phyloP scores from a whole-genome alignment of 1,140 invertebrate species.

The Brachionus manjavacas region DNA sequence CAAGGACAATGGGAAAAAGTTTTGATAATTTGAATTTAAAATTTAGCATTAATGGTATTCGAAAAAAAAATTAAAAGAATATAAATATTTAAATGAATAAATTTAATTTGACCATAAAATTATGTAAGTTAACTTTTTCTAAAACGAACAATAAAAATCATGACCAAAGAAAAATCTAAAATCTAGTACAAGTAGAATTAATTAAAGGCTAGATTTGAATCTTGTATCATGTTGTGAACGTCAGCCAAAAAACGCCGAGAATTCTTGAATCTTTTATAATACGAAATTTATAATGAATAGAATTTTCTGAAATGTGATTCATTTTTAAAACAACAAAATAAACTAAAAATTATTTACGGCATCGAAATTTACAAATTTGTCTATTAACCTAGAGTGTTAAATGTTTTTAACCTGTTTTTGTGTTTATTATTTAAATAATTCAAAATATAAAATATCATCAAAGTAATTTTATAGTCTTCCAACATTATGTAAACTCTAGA shows the following conservation, averaged over 20 bases:
- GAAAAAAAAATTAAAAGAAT: no score
- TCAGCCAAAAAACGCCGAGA: neutral
- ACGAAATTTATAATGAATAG: no score
- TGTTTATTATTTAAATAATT: neutral
- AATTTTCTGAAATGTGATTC: no score
- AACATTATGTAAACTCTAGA: neutral
- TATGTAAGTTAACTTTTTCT: no score
- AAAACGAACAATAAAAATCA: no score
- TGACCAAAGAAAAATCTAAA: neutral
- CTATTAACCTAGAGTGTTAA: neutral
- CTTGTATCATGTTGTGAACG: neutral
- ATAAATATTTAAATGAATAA: no score
- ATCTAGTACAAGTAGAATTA: neutral
- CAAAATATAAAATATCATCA: neutral
- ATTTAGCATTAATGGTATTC: no score
- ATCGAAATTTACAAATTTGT: neutral
- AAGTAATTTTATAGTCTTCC: neutral
- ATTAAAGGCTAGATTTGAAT: neutral
- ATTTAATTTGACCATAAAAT: no score
- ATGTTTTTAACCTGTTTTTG: neutral
- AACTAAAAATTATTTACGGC: no score
- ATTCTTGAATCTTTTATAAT: neutral
- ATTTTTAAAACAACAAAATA: no score
- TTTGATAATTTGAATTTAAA: no score
- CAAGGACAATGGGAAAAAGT: no score